phyloP scores from a whole-genome alignment of 2,113 vertebrate species.

The Lycaon pictus region DNA sequence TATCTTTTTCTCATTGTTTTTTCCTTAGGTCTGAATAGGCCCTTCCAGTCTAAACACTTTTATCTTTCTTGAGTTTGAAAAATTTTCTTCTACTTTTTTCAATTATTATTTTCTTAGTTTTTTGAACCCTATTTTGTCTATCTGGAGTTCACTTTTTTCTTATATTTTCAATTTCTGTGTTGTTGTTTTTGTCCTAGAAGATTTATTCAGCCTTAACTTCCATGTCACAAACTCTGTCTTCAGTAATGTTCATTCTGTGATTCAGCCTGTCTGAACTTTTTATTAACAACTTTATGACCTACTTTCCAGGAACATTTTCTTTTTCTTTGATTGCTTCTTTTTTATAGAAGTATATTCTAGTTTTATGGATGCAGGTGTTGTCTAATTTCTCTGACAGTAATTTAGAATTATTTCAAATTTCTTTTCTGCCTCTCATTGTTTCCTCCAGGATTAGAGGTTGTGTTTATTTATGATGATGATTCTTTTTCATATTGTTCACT shows the following conservation, averaged over 20 bases:
- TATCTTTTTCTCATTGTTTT: neutral
- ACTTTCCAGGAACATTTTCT: constrained; percentile 39
- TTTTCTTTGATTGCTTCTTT: neutral
- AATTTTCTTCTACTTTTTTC: neutral
- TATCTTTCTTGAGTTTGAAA: neutral
- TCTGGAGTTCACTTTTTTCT: neutral
- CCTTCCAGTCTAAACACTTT: neutral
- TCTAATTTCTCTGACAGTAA: constrained; percentile 3
- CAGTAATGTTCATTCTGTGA: constrained; percentile 14
- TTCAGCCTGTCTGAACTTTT: constrained; percentile 44
- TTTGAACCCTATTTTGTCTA: neutral
- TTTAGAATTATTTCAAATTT: neutral
- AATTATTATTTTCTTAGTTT: neutral
- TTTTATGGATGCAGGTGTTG: neutral
- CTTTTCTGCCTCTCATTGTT: neutral
- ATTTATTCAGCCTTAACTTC: neutral
- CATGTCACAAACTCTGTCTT: neutral
- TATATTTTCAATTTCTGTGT: neutral
- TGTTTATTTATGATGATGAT: neutral
- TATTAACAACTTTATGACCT: constrained; percentile 5
- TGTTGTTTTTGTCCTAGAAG: neutral
- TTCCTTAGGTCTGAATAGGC: neutral
- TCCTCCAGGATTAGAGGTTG: neutral
- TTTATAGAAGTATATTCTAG: neutral
- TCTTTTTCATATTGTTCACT: neutral